Percentiles rank a stretch among this genome's conserved stretches.
Evolutionary conservation across 2,113 vertebrate genomes (phyloP).

Genomic region (Lutjanus erythropterus): DNA sequence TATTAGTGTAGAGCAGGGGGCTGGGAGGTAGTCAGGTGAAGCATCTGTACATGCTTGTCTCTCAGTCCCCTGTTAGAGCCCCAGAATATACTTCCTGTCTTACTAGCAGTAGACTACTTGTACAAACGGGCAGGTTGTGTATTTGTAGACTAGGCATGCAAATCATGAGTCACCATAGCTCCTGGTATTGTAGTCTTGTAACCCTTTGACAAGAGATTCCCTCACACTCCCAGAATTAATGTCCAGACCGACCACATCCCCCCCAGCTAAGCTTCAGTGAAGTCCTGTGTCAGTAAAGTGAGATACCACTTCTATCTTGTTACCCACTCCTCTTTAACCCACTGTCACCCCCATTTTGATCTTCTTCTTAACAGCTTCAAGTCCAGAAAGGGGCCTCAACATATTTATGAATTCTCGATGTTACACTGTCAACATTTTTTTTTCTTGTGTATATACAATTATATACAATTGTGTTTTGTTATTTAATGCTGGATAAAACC

Average conservation of each 20-base stretch:
- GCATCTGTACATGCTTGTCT: constrained; percentile 76
- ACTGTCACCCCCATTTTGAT: constrained; percentile 1
- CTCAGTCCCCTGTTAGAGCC: constrained; percentile 60
- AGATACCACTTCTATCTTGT: background rate
- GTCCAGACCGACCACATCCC: too few relatives aligned
- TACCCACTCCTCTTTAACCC: constrained; percentile 6
- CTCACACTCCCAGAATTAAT: background rate
- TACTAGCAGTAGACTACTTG: background rate
- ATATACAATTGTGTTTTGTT: constrained; percentile 67
- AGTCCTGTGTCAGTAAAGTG: background rate
- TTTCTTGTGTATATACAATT: too few relatives aligned
- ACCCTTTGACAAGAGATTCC: background rate
- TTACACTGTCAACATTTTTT: constrained; percentile 62
- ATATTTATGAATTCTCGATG: constrained; percentile 46
- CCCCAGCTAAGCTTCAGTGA: background rate
- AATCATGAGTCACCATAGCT: constrained; percentile 18
- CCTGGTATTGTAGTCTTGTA: constrained; percentile 13
- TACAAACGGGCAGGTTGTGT: background rate
- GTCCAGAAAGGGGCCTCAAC: constrained; percentile 84
- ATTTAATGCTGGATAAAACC: constrained; percentile 70
- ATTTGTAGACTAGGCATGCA: constrained; percentile 60
- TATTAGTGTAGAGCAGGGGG: constrained; percentile 38
- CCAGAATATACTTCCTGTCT: background rate
- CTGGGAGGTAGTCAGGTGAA: constrained; percentile 66
- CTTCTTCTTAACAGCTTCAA: constrained; percentile 67